Percentiles rank a stretch among this genome's conserved stretches.
phyloP scores from a whole-genome alignment of 2,888 invertebrate genomes.

The Pasiphila rectangulata region DNA sequence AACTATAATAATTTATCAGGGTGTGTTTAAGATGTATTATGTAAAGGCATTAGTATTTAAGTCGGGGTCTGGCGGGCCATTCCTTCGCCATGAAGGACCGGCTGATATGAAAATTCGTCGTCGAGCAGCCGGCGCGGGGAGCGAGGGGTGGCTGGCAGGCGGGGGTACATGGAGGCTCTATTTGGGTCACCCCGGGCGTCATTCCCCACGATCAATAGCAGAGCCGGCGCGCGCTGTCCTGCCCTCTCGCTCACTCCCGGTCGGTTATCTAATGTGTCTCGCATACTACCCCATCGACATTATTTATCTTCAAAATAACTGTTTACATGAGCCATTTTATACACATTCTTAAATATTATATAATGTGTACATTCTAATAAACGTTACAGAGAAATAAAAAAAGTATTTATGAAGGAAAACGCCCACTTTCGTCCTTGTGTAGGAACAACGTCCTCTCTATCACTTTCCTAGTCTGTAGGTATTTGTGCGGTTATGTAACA shows the following conservation, averaged over 20 bases:
- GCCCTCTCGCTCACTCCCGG: constrained; percentile 61
- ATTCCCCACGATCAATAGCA: constrained; percentile 75
- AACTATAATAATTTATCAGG: constrained; percentile 48
- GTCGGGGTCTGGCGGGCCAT: constrained; percentile 58
- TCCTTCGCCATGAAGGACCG: constrained; percentile 66
- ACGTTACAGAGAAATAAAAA: neutral
- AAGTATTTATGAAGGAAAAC: constrained; percentile 13
- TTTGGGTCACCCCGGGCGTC: constrained; percentile 82
- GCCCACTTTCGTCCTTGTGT: constrained; percentile 22
- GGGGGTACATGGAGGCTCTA: constrained; percentile 73
- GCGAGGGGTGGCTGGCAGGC: constrained; percentile 51
- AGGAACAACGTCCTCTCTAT: constrained; percentile 20
- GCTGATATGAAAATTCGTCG: constrained; percentile 79
- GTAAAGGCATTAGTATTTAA: constrained; percentile 63
- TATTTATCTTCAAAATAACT: constrained; percentile 69
- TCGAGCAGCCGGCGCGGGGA: constrained; percentile 52
- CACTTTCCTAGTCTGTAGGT: constrained; percentile 34
- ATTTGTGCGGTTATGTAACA: constrained; percentile 46
- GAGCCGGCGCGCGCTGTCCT: constrained; percentile 72
- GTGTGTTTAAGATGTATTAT: constrained; percentile 58
- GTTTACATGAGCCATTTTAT: constrained; percentile 54
- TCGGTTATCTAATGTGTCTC: constrained; percentile 74
- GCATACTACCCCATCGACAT: constrained; percentile 68
- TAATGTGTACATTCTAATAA: neutral
- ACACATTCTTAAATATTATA: constrained; percentile 36